Base-by-base conservation (phyloP, 1,140 invertebrate species). In the Thaumetopoea pityocampa region DNA sequence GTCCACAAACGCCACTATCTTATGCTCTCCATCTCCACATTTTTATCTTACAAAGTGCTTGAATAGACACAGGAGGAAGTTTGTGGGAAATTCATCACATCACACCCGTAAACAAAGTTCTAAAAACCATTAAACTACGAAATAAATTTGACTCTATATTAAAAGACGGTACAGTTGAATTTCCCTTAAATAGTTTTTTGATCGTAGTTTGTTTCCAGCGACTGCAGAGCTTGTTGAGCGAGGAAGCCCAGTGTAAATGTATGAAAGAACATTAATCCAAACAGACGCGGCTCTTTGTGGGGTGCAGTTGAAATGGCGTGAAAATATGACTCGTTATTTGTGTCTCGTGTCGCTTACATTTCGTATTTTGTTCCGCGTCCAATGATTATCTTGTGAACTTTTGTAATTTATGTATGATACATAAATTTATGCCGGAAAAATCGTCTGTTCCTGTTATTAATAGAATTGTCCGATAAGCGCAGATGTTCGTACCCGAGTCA, bases 31-130 rank as follows among this genome's bases (percentile, higher is more conserved):
- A 62, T 64, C 67, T 69, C 64, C 72, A 78, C 71, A 78, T 82
- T 82, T 78, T 82, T 82, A 82, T 82, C 72, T 79, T 72, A 79
- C 78, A 79, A 82, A 82, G 78, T 82, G 74, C 73, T 79, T 66
- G 65, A 69, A 77, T 77, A 79, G 73, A 82, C 78, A 79, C 70
- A 55, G 65, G 54, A 63, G 65, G 72, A 79, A 82, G 57, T 79
- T 79, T 70, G 55, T 47, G 67, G 70, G 79, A 82, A 79, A 79
- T 78, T 79, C 78, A 76, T 78, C 52, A 22, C 22, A 2, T 33
- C 11, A 16, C 6, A 5, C 1, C 4, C 5, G 3, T 9, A 46
- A 54, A 61, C 19, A 49, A 19, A 26, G 4, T n/a, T n/a, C 33
- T 65, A 62, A 35, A 16, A 11, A 9, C 5, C 1, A 1, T 0